Conservation (phyloP, 2,113 vertebrate genomes). For the Coreoperca whiteheadi region DNA sequence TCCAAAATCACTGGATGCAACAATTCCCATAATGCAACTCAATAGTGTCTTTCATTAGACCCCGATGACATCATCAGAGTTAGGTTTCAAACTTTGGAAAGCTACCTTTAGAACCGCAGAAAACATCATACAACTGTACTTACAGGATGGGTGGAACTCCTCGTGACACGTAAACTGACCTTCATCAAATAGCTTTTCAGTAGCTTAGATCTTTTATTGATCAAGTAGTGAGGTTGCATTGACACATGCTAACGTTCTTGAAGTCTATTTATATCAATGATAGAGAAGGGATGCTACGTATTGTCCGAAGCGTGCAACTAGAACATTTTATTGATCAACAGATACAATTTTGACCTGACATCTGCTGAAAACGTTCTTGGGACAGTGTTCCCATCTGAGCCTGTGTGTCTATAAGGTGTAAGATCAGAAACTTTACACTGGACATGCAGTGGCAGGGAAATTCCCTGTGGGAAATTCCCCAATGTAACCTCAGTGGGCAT, state of each 20-base stretch:
- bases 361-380: not conserved
- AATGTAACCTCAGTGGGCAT: not conserved
- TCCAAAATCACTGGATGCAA: not conserved
- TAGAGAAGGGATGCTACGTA: not conserved
- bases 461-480: slow-evolving; percentile 28
- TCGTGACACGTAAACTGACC: not conserved
- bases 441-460: slow-evolving; percentile 18
- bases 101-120: not conserved
- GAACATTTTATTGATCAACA: not conserved
- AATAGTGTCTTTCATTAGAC: not conserved
- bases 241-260: too few species aligned
- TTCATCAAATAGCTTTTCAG: too few species aligned
- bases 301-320: not conserved
- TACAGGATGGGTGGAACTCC: too few species aligned
- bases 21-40: not conserved
- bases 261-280: too few species aligned
- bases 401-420: not conserved
- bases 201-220: too few species aligned
- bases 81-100: not conserved
- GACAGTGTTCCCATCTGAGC: not conserved
- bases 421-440: not conserved
- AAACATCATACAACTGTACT: not conserved
- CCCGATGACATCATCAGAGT: not conserved
- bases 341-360: not conserved
- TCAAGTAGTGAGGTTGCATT: too few species aligned